phyloP scores from a whole-genome alignment of 2,888 invertebrate genomes.

The Panzeria rudis region DNA sequence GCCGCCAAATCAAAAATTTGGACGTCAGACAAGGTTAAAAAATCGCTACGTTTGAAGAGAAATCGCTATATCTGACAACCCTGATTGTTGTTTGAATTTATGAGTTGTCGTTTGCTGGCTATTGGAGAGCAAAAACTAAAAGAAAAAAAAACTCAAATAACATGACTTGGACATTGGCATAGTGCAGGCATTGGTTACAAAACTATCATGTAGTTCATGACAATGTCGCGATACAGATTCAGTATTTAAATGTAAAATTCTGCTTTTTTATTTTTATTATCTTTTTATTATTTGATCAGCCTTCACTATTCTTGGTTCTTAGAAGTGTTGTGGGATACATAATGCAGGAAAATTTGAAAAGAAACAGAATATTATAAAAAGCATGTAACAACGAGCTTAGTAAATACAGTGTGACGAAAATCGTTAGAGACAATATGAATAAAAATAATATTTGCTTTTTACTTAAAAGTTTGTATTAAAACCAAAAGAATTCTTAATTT shows the following conservation, averaged over 20 bases:
- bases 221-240: constrained; percentile 17
- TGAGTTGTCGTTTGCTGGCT: constrained; percentile 9
- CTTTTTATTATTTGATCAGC: not conserved
- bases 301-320: constrained; percentile 10
- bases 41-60: too few species aligned
- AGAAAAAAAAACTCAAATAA: not conserved
- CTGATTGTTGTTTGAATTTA: too few species aligned
- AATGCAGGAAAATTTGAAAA: constrained; percentile 7
- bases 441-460: too few species aligned
- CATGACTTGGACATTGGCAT: constrained; percentile 8
- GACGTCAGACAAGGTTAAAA: too few species aligned
- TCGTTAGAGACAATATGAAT: too few species aligned
- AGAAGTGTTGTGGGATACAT: constrained; percentile 5
- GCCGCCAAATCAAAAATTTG: too few species aligned
- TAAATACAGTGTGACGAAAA: too few species aligned
- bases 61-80: too few species aligned
- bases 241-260: constrained; percentile 12
- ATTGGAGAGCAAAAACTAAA: constrained; percentile 7
- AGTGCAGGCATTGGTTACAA: not conserved
- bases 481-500: too few species aligned
- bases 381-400: too few species aligned
- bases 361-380: not conserved
- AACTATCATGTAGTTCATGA: constrained; percentile 21
- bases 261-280: not conserved
- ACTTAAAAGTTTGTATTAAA: too few species aligned